Evolutionary conservation across 2,888 invertebrate species (phyloP).

Genomic region (Pseudococcus longispinus): DNA sequence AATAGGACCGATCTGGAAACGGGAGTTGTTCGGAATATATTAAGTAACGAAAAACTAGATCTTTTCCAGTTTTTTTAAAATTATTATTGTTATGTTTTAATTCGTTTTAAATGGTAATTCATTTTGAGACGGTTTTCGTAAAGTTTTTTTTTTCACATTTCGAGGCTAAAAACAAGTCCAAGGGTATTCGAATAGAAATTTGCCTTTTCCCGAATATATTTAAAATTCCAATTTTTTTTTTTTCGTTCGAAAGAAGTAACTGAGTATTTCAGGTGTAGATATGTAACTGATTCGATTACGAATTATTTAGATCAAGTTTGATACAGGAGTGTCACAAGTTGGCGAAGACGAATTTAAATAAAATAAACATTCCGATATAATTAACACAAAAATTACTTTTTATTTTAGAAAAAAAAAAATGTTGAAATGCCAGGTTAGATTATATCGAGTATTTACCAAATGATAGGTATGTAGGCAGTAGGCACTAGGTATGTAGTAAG

Average conservation of each 20-base stretch:
- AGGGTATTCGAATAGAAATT: background rate
- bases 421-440: background rate
- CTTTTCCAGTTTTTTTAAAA: conserved; percentile 4
- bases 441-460: background rate
- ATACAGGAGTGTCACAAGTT: background rate
- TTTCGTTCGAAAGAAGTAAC: no score
- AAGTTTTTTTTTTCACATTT: background rate
- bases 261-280: background rate
- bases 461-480: no score
- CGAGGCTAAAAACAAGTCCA: background rate
- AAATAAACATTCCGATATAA: background rate
- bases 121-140: background rate
- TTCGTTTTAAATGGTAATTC: background rate
- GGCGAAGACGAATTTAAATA: background rate
- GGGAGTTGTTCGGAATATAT: conserved; percentile 18
- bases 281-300: background rate
- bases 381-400: background rate
- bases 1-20: conserved; percentile 7
- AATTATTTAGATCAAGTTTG: background rate
- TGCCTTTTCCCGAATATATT: background rate
- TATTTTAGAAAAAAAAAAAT: background rate
- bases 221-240: no score
- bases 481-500: no score
- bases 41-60: conserved; percentile 17
- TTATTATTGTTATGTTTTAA: conserved; percentile 12